These are phyloP conservation scores for Tachysurus vachellii DNA, from an alignment of 2,113 vertebrate genomes.

Conservation along the genomic window DNA sequence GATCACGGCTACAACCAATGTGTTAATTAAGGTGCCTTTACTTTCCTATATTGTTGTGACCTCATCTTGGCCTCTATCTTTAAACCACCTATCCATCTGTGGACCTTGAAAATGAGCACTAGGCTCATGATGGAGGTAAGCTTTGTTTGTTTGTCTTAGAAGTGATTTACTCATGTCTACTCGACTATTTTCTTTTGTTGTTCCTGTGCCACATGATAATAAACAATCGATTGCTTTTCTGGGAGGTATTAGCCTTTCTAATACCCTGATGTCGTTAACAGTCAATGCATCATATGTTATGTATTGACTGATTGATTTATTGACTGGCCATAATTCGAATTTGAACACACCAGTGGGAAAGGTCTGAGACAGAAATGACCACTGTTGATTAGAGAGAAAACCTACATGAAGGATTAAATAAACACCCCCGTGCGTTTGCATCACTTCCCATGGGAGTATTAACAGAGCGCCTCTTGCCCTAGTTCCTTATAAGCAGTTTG, in stretches of 20 bases:
- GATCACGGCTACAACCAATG: constrained; percentile 69
- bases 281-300: constrained; percentile 72
- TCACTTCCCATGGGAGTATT: not conserved
- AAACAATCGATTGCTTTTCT: constrained; percentile 65
- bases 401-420: constrained; percentile 46
- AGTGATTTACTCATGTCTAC: constrained; percentile 44
- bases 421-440: constrained; percentile 51
- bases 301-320: constrained; percentile 74
- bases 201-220: constrained; percentile 39
- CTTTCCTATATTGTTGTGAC: constrained; percentile 66
- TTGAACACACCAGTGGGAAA: constrained; percentile 66
- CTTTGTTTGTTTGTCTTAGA: constrained; percentile 41
- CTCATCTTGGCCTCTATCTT: constrained; percentile 63
- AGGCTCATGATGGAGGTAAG: not conserved
- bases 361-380: constrained; percentile 60
- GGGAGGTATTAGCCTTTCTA: constrained; percentile 71
- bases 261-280: constrained; percentile 74
- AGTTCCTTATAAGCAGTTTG: not conserved
- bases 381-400: constrained; percentile 43
- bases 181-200: constrained; percentile 35
- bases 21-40: constrained; percentile 76
- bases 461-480: not conserved
- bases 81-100: constrained; percentile 47
- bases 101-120: constrained; percentile 23
- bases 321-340: constrained; percentile 68